A percentile compares a stretch with the other conserved stretches of the same genome.
Conservation (phyloP, 2,888 invertebrate species). For the Brassicogethes aeneus region DNA sequence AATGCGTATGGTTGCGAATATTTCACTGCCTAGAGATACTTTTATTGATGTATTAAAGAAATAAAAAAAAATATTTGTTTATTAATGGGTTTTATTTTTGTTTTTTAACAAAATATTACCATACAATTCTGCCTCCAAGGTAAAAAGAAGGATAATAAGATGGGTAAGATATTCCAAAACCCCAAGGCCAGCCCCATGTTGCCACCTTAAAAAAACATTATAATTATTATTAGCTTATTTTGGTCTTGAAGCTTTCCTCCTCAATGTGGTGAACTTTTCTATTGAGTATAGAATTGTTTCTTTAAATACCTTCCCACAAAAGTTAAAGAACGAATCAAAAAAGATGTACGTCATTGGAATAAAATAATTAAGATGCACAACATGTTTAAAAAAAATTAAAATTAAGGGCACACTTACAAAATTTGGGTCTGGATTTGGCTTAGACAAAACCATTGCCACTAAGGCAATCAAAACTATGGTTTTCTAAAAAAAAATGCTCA, state of each 20-base stretch:
- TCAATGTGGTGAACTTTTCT: too few species aligned
- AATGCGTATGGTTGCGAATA: slow-evolving; percentile 85
- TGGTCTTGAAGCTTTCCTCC: too few species aligned
- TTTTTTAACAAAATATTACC: too few species aligned
- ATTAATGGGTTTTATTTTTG: too few species aligned
- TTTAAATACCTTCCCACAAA: too few species aligned
- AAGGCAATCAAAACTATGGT: not conserved
- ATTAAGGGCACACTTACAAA: not conserved
- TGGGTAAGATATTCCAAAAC: not conserved
- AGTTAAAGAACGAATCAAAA: too few species aligned
- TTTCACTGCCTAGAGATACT: slow-evolving; percentile 84
- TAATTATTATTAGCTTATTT: too few species aligned
- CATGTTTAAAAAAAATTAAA: not conserved
- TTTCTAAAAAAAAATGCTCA: not conserved
- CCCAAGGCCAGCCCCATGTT: not conserved
- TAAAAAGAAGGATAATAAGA: not conserved
- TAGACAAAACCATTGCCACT: not conserved
- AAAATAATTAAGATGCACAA: too few species aligned
- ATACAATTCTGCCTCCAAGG: not conserved
- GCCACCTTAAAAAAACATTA: not conserved
- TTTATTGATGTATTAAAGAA: slow-evolving; percentile 86
- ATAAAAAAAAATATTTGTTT: slow-evolving; percentile 40
- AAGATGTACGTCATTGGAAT: too few species aligned
- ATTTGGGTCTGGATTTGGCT: not conserved
- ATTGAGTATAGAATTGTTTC: too few species aligned